These are phyloP conservation scores for Oncorhynchus kisutch DNA, from an alignment of 2,113 vertebrate species.

Conservation along the genomic window DNA sequence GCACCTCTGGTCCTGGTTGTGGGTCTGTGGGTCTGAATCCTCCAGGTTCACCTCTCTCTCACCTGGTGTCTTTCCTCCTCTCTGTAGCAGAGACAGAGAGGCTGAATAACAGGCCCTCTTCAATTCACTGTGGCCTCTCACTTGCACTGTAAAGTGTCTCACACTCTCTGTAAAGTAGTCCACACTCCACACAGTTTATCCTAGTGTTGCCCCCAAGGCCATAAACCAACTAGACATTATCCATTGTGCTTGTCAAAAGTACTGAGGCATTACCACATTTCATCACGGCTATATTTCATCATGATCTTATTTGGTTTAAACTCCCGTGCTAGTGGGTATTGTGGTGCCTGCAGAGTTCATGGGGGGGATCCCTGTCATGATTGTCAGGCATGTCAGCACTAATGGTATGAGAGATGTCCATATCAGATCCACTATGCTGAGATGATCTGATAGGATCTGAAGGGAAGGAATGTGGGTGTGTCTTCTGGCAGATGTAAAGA, in stretches of 20 bases:
- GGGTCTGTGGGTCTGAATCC: too few relatives aligned
- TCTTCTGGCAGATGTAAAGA: slow-evolving; percentile 13
- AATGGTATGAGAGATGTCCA: slow-evolving; percentile 39
- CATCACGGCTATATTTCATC: neutral
- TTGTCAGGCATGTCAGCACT: slow-evolving; percentile 26
- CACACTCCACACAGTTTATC: slow-evolving; percentile 4
- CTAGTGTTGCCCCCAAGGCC: neutral
- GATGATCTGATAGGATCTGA: slow-evolving; percentile 34
- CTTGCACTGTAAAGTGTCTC: slow-evolving; percentile 21
- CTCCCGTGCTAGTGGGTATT: neutral
- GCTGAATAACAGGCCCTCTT: slow-evolving; percentile 17
- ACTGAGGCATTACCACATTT: neutral
- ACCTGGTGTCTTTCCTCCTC: slow-evolving; percentile 10
- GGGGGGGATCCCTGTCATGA: slow-evolving; percentile 15
- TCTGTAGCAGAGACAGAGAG: slow-evolving; percentile 11
- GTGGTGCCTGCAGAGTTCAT: neutral
- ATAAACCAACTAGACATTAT: neutral
- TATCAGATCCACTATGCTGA: slow-evolving; percentile 16
- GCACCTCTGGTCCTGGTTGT: too few relatives aligned
- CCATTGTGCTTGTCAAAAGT: neutral
- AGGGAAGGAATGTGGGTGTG: slow-evolving; percentile 34
- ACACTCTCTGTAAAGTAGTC: slow-evolving; percentile 28
- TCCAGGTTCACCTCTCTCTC: too few relatives aligned
- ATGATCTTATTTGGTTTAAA: neutral
- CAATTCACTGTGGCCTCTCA: slow-evolving; percentile 7